Base-by-base conservation (phyloP, 2,888 invertebrate genomes). In the Philereme transversata region DNA sequence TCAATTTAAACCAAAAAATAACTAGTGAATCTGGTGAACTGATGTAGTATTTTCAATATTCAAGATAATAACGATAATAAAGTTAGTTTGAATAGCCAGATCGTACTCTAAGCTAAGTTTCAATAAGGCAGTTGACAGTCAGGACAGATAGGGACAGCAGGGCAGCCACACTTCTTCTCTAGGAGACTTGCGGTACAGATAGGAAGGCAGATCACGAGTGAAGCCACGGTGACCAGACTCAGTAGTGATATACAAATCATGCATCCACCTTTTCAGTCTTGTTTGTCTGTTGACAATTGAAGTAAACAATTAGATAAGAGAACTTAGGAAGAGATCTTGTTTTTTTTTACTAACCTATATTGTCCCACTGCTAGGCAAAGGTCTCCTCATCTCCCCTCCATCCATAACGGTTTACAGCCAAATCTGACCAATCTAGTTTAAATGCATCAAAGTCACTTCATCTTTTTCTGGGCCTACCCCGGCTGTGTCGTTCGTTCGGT, bases 181-280 rank as follows among this genome's bases (percentile, higher is more conserved):
- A 78, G 71, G 5, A 79, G 46, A 5, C 47, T 70, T 10, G 72
- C 76, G 0, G 77, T 67, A 58, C 80, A 81, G 35, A 75, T 69
- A 1, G 85, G 86, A 4, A 78, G 44, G 57, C 84, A 84, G 53
- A 76, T 47, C 8, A 84, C 57, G 3, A 81, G 36, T 0, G 75
- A 64, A 5, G 78, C 70, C 3, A 76, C 76, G 57, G 79, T 75
- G 10, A 83, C 33, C 34, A 83, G 11, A 62, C 78, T 75, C 33
- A 82, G 61, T 11, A 84, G 51, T 0, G 86, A 78, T 66, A 84
- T 65, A 69, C 83, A 86, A 82, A 84, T 81, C 84, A 84, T 85
- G 73, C 75, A 79, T 64, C 34, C 52, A 58, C 10, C 34, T 57
- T 47, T 52, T 36, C 10, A 45, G 36, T 10, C 43, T 44, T 5